Evolutionary conservation across 2,113 vertebrate species (phyloP).

Genomic region (Pelusios castaneus): DNA sequence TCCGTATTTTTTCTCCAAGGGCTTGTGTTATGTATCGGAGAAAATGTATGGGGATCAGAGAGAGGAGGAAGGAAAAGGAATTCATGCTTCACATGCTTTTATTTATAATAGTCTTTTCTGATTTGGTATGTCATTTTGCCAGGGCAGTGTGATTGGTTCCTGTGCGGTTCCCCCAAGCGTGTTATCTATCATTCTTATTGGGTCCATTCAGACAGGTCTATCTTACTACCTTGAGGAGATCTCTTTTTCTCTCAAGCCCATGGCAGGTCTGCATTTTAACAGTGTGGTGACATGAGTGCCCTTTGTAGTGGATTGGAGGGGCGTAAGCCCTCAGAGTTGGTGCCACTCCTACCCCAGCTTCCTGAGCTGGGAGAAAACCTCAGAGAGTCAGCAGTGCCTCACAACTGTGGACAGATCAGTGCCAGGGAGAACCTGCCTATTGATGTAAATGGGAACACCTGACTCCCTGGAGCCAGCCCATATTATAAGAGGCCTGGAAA

Average conservation of each 20-base stretch:
- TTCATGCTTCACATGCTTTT: background rate
- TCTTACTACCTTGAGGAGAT: background rate
- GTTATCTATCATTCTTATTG: accelerated
- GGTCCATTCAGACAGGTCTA: accelerated
- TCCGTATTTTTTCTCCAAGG: background rate
- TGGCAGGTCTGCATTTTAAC: background rate
- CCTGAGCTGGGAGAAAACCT: too few species aligned
- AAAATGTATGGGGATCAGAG: background rate
- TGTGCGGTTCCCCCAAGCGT: background rate
- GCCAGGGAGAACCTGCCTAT: too few species aligned
- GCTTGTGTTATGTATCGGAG: accelerated
- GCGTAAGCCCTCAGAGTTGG: too few species aligned
- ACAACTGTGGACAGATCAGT: too few species aligned
- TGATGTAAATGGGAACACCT: too few species aligned
- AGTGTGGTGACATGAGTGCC: background rate
- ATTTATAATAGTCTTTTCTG: background rate
- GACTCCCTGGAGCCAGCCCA: too few species aligned
- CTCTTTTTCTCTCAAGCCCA: background rate
- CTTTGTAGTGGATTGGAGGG: background rate
- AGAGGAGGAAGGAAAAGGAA: background rate
- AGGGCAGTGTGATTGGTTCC: background rate
- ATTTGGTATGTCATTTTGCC: background rate
- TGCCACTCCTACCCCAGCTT: too few species aligned
- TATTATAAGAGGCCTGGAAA: too few species aligned
- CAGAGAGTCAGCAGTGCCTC: too few species aligned